Base-by-base conservation (phyloP, 2,113 vertebrate species). In the Pogonocichla stellata region DNA sequence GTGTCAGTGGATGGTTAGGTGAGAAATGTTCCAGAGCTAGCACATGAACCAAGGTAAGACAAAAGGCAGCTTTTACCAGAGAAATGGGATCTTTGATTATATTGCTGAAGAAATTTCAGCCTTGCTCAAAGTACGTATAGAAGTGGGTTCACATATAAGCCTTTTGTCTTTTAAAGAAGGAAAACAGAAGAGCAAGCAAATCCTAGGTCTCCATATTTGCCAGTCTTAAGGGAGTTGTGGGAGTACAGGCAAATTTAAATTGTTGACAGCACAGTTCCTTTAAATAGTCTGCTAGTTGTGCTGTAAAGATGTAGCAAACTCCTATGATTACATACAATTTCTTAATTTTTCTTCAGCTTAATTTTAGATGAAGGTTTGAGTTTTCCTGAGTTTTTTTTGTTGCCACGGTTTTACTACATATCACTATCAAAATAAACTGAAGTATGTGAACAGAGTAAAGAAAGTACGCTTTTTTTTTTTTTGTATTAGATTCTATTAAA, bases 401-500 rank as follows among this genome's bases (percentile, higher is more conserved):
- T 84, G 50, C n/a, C 29, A 47, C 31, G 50, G 26, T 86, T 81
- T 73, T 65, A 64, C 26, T 47, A 33, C 26, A 25, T 14, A 23
- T 48, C n/a, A 57, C 25, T 9, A 4, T 66, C 19, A 62, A 33
- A 91, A 89, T 33, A 72, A 80, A 77, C 0, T 31, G 13, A 69
- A 88, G 10, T 53, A 74, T n/a, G 7, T 40, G 66, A 57, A 48
- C 38, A 42, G 5, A 71, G 5, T 26, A 8, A 83, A 78, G 14
- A 20, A 75, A 80, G 9, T 5, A 7, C 0, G 1, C 4, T 4
- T 4, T 20, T 43, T 65, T 20, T 43, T 65, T 50, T 38, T 28
- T 51, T 6, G 0, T 2, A 45, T 74, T 58, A 48, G 33, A 6
- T 72, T 79, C 28, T 28, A 72, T 60, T 79, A 58, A 80, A 75